Percentiles rank a stretch among this genome's conserved stretches.
Conservation (phyloP, 2,888 invertebrate genomes). For the Dione juno region DNA sequence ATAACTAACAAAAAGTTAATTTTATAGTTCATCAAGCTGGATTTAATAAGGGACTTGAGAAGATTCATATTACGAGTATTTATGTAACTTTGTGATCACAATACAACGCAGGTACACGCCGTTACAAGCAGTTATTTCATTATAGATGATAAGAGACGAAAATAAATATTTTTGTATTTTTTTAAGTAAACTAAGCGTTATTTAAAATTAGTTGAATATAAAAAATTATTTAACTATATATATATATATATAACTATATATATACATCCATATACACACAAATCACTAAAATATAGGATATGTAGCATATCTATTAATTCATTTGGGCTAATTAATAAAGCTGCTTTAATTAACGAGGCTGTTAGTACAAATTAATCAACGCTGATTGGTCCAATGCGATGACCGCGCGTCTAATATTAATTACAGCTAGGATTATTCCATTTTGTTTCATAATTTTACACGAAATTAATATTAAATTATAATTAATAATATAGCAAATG, state of each 20-base stretch:
- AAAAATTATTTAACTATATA: background rate
- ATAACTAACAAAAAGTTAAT: background rate
- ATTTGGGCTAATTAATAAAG: constrained; percentile 74
- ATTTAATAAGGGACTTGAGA: background rate
- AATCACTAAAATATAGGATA: constrained; percentile 33
- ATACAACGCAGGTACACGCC: background rate
- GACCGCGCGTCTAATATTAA: constrained; percentile 51
- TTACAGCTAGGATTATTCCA: constrained; percentile 48
- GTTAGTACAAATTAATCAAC: constrained; percentile 74
- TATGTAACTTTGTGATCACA: background rate
- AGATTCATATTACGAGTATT: background rate
- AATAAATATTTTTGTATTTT: background rate
- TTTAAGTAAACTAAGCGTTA: background rate
- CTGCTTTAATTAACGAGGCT: constrained; percentile 68
- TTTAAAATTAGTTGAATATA: too few relatives aligned
- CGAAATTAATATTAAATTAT: constrained; percentile 32
- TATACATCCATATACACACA: constrained; percentile 9
- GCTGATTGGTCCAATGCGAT: constrained; percentile 60
- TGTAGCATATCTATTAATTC: constrained; percentile 62
- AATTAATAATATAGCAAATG: constrained; percentile 24
- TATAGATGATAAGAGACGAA: background rate
- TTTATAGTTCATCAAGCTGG: constrained; percentile 14
- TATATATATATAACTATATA: background rate
- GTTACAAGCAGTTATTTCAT: too few relatives aligned
- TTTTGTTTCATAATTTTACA: constrained; percentile 43